phyloP scores from a whole-genome alignment of 2,888 invertebrate species.

The Gerris lacustris region DNA sequence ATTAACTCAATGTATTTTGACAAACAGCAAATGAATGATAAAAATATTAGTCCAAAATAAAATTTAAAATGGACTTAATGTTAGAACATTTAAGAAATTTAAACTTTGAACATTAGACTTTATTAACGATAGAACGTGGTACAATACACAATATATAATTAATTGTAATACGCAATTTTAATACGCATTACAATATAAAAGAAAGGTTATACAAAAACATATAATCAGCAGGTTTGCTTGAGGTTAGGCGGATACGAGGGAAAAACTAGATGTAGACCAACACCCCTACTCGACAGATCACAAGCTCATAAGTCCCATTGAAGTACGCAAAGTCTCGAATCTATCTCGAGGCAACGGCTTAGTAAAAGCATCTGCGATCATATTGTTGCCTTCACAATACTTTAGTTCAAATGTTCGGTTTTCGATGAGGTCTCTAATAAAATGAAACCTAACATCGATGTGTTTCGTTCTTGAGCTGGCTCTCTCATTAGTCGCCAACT shows the following conservation, averaged over 20 bases:
- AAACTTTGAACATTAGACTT: too few species aligned
- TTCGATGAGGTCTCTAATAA: conserved; percentile 16
- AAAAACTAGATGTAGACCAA: background rate
- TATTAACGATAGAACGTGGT: too few species aligned
- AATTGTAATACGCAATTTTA: too few species aligned
- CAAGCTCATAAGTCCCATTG: background rate
- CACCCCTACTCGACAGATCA: background rate
- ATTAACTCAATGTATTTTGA: too few species aligned
- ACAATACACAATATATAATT: too few species aligned
- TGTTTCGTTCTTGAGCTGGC: conserved; percentile 15
- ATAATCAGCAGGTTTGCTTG: too few species aligned
- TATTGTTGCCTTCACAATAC: conserved; percentile 14
- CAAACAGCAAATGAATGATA: too few species aligned
- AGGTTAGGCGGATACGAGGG: background rate
- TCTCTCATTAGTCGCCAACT: conserved; percentile 5
- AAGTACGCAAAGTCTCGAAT: background rate
- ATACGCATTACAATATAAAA: too few species aligned
- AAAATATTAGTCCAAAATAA: too few species aligned
- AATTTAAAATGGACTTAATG: too few species aligned
- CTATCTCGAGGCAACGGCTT: conserved; percentile 5
- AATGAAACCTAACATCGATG: conserved; percentile 21
- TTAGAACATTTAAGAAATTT: too few species aligned
- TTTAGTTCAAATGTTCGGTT: conserved; percentile 10
- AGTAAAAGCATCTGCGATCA: conserved; percentile 19
- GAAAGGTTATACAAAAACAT: too few species aligned